Conservation (phyloP, 2,888 invertebrate genomes). For the Drosophila rubida region DNA sequence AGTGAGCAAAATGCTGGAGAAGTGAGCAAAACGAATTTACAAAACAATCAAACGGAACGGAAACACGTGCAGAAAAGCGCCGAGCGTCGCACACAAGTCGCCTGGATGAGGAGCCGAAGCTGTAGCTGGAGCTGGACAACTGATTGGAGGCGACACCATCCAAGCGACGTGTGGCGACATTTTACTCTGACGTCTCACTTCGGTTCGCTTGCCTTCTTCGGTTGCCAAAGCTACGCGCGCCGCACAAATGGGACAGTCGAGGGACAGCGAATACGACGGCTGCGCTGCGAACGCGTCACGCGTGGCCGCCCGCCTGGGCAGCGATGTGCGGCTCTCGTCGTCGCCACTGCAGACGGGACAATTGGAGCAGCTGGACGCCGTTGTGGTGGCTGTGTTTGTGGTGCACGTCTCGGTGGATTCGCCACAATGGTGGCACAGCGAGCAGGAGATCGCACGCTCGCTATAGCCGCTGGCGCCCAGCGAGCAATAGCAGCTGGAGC, state of each 20-base stretch:
- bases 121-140: no score
- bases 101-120: conserved; percentile 9
- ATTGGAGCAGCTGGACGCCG: conserved; percentile 65
- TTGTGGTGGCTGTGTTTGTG: conserved; percentile 76
- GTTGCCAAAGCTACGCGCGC: conserved; percentile 56
- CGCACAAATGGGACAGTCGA: conserved; percentile 79
- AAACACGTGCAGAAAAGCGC: conserved; percentile 74
- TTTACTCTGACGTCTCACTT: conserved; percentile 54
- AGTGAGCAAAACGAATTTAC: conserved; percentile 78
- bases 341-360: conserved; percentile 78
- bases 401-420: conserved; percentile 59
- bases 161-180: conserved; percentile 27
- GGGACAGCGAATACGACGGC: conserved; percentile 63
- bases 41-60: conserved; percentile 76
- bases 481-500: conserved; percentile 79
- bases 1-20: conserved; percentile 24
- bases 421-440: conserved; percentile 80
- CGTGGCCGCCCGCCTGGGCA: no score
- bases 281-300: conserved; percentile 46
- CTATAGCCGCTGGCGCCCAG: conserved; percentile 78
- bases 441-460: conserved; percentile 80
- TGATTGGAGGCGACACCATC: no score
- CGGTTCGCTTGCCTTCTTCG: conserved; percentile 83
- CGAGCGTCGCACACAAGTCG: conserved; percentile 46
- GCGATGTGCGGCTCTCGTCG: conserved; percentile 11